Conservation (phyloP, 2,113 vertebrate species). For the Emydura subglobosa region DNA sequence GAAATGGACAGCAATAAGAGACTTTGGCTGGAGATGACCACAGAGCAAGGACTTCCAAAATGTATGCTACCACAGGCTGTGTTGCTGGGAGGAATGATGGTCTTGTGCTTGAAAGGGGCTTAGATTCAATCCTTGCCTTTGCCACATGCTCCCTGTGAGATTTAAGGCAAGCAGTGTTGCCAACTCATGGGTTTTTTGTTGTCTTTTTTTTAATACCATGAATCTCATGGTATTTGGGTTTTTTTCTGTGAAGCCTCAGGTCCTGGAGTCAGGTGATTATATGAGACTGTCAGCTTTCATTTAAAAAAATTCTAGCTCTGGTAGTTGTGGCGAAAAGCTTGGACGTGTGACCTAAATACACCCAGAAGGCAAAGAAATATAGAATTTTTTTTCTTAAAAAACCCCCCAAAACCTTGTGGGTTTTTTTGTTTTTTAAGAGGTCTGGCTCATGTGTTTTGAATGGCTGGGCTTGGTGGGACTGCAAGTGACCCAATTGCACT, state of each 20-base stretch:
- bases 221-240: accelerated
- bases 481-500: background rate
- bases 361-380: background rate
- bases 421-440: background rate
- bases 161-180: background rate
- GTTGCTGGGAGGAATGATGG: constrained; percentile 4
- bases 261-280: background rate
- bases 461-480: background rate
- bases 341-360: background rate
- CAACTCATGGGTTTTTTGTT: background rate
- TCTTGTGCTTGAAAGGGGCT: background rate
- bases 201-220: background rate
- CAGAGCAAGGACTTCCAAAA: constrained; percentile 71
- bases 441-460: background rate
- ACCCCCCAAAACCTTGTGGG: background rate
- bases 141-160: background rate
- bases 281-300: background rate
- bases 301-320: background rate
- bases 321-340: background rate
- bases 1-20: constrained; percentile 18
- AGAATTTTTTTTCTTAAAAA: too few relatives aligned
- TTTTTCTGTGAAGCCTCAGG: accelerated
- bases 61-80: constrained; percentile 58
- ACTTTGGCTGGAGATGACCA: constrained; percentile 51
- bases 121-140: background rate